Evolutionary conservation across 2,888 invertebrate species (phyloP).

Genomic region (Temnothorax unifasciatus): DNA sequence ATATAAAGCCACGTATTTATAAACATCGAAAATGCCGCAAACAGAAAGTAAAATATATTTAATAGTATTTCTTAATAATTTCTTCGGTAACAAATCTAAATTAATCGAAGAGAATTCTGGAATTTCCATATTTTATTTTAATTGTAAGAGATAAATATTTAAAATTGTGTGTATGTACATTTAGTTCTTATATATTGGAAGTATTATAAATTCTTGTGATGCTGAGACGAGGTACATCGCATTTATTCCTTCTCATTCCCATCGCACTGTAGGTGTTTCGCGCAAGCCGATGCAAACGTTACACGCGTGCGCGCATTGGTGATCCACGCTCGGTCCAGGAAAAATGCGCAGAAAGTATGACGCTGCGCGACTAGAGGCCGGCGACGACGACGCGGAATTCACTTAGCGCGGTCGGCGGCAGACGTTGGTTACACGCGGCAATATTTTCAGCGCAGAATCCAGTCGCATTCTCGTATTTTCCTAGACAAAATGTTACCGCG

Average conservation of each 20-base stretch:
- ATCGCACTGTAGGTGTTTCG: slow-evolving; percentile 20
- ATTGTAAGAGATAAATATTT: background rate
- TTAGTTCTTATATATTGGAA: slow-evolving; percentile 11
- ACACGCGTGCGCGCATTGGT: slow-evolving; percentile 63
- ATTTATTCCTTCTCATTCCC: slow-evolving; percentile 24
- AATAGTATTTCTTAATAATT: background rate
- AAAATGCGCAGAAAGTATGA: slow-evolving; percentile 63
- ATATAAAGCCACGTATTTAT: background rate
- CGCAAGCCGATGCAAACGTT: slow-evolving; percentile 4
- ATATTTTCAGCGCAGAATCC: slow-evolving; percentile 58
- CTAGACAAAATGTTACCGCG: slow-evolving; percentile 27
- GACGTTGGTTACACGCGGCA: slow-evolving; percentile 22
- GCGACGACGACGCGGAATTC: slow-evolving; percentile 51
- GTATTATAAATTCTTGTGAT: slow-evolving; percentile 20
- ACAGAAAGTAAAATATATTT: background rate
- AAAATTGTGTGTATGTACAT: background rate
- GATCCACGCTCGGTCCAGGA: background rate
- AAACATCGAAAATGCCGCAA: background rate
- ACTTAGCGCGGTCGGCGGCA: slow-evolving; percentile 38
- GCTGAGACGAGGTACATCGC: slow-evolving; percentile 6
- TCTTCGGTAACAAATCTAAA: background rate
- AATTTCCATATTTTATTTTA: background rate
- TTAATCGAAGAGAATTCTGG: background rate
- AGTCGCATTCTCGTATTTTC: slow-evolving; percentile 51
- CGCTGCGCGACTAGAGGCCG: slow-evolving; percentile 29